These are phyloP conservation scores for Alsophila aescularia DNA, from an alignment of 2,888 invertebrate genomes.

Conservation along the genomic window DNA sequence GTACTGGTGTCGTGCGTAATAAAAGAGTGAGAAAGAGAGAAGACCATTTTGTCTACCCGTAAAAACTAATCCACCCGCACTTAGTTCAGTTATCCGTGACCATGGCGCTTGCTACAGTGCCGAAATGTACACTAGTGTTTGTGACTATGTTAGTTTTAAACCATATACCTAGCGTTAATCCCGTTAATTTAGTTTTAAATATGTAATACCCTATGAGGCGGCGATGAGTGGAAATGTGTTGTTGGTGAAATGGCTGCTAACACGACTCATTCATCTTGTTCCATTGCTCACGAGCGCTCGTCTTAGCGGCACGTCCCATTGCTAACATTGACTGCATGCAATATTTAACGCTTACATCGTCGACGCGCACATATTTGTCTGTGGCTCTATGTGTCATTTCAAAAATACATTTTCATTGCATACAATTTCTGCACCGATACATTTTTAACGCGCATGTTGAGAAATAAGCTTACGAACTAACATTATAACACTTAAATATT, in stretches of 20 bases:
- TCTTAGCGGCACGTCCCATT: slow-evolving; percentile 78
- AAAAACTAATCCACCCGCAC: too few relatives aligned
- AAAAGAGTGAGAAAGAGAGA: too few relatives aligned
- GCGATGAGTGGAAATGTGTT: slow-evolving; percentile 47
- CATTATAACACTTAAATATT: slow-evolving; percentile 79
- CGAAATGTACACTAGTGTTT: too few relatives aligned
- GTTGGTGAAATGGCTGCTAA: slow-evolving; percentile 59
- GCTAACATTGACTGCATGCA: slow-evolving; percentile 84
- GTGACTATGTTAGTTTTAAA: too few relatives aligned
- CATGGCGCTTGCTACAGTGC: too few relatives aligned
- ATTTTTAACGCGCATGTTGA: slow-evolving; percentile 66
- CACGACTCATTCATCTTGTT: slow-evolving; percentile 65
- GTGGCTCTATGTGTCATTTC: slow-evolving; percentile 63
- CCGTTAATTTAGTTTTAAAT: slow-evolving; percentile 47
- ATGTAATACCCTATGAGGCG: slow-evolving; percentile 42
- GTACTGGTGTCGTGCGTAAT: too few relatives aligned
- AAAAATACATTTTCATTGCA: slow-evolving; percentile 65
- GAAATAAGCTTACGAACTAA: slow-evolving; percentile 60
- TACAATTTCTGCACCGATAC: slow-evolving; percentile 63
- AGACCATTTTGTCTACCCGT: too few relatives aligned
- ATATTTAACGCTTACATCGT: slow-evolving; percentile 80
- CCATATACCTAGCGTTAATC: too few relatives aligned
- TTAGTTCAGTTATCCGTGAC: too few relatives aligned
- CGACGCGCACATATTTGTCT: slow-evolving; percentile 68
- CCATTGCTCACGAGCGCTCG: slow-evolving; percentile 72